Percentiles rank a stretch among this genome's conserved stretches.
Evolutionary conservation across 2,797 vertebrate genomes (phyloP).

Genomic region (Oreochromis mossambicus): DNA sequence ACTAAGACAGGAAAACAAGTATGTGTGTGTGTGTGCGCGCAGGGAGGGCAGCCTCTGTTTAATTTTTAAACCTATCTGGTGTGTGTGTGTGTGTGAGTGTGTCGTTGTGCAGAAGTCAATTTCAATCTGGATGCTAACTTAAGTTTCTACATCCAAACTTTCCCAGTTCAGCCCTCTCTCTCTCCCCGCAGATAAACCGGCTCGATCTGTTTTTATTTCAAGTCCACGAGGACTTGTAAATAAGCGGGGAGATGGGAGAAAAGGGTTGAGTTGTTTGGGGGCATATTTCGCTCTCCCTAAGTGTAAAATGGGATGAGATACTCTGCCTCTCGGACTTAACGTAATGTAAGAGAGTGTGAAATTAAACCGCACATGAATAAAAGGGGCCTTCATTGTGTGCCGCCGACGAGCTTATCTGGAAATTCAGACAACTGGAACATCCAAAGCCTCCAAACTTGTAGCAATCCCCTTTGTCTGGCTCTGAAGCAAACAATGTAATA

Average conservation of each 20-base stretch:
- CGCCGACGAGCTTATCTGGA: constrained; percentile 74
- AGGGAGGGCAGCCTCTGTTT: neutral
- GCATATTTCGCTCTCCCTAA: constrained; percentile 68
- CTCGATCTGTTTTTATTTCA: constrained; percentile 84
- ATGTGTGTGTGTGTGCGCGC: neutral
- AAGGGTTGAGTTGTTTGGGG: constrained; percentile 68
- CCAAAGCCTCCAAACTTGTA: constrained; percentile 80
- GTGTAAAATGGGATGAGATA: constrained; percentile 80
- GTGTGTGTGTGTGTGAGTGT: rapidly evolving
- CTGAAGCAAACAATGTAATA: constrained; percentile 77
- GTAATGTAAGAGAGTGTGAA: constrained; percentile 83
- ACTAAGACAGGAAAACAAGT: neutral
- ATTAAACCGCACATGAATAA: constrained; percentile 78
- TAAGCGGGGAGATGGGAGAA: neutral
- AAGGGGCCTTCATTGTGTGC: constrained; percentile 73
- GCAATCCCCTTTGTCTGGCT: constrained; percentile 77
- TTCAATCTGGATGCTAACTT: constrained; percentile 31
- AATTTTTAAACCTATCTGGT: constrained; percentile 19
- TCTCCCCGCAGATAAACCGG: constrained; percentile 80
- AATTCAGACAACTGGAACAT: constrained; percentile 82
- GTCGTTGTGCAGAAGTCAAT: constrained; percentile 31
- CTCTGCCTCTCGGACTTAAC: constrained; percentile 78
- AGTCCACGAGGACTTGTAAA: constrained; percentile 28
- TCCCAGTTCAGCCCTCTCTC: constrained; percentile 55
- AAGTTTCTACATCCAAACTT: constrained; percentile 44